Base-by-base conservation (phyloP, 2,888 invertebrate genomes). In the Meliscaeva auricollis region DNA sequence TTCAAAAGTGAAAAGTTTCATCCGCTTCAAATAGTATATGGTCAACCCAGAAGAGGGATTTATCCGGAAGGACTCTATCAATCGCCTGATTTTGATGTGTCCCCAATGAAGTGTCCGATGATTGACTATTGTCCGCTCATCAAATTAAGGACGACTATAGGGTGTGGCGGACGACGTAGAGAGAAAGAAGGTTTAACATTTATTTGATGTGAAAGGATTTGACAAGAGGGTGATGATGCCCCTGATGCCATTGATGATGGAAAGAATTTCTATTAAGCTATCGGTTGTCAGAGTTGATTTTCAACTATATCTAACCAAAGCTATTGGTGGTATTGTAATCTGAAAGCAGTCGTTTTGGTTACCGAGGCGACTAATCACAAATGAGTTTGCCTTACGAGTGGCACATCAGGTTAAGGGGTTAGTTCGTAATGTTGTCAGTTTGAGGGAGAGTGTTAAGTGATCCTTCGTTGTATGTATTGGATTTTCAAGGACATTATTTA, bases 121-220 rank as follows among this genome's bases (percentile, higher is more conserved):
- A 82, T 82, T 82, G 73, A 82, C 77, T 62, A 82, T 82, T 82
- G 82, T 82, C 60, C 38, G 46, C 22, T 50, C 30, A n/a, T 64
- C 13, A 68, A 76, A 66, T 72, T 76, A 64, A 44, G 35, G 58
- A 15, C 35, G 11, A 38, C 38, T 9, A 3, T 38, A 2, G 9
- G 11, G 13, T 38, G 11, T 9, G 9, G 11, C 38, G 13, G 35
- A 38, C 26, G 26, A 26, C 3, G 2, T 2, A 6, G 35, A 15
- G 68, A 20, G 5, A 32, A 5, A 30, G n/a, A 26, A 38, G 58
- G 22, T 15, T 54, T 32, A 46, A 17, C 15, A 62, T 15, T 62
- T 44, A 44, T 32, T 48, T 69, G 62, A 69, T 56, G 60, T 62
- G 62, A 69, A 69, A 46, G 64, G 70, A 70, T 64, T 81, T 64